These are phyloP conservation scores for Lagodon rhomboides DNA, from an alignment of 2,797 vertebrate species.

Conservation along the genomic window DNA sequence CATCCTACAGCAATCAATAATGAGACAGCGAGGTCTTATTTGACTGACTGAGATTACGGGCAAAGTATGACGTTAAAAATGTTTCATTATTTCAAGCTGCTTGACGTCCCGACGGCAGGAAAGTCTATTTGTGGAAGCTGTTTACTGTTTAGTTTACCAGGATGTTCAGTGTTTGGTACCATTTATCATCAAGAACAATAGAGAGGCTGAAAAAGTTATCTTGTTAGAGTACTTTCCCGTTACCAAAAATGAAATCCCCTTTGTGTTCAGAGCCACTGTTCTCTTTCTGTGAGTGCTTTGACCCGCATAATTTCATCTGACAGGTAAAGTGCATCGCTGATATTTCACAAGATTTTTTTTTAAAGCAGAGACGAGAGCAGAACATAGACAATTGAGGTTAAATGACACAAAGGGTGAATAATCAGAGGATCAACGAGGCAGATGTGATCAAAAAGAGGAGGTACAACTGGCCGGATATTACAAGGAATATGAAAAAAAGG, in stretches of 20 bases:
- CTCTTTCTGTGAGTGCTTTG: too few relatives aligned
- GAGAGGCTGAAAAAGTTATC: too few relatives aligned
- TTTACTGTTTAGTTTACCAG: background rate
- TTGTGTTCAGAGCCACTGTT: too few relatives aligned
- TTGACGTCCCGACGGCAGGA: background rate
- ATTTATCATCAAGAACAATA: too few relatives aligned
- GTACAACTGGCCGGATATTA: too few relatives aligned
- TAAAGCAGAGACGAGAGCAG: too few relatives aligned
- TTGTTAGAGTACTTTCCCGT: too few relatives aligned
- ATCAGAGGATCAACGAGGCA: background rate
- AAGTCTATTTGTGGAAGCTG: too few relatives aligned
- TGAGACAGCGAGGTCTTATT: slow-evolving; percentile 15
- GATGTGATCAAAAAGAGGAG: background rate
- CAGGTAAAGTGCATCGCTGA: background rate
- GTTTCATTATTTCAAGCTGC: slow-evolving; percentile 11
- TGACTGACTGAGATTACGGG: slow-evolving; percentile 18
- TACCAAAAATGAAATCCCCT: too few relatives aligned
- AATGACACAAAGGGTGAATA: too few relatives aligned
- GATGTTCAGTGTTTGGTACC: background rate
- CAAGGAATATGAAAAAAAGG: background rate
- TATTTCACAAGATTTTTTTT: too few relatives aligned
- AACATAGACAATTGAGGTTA: too few relatives aligned
- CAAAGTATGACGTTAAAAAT: slow-evolving; percentile 19
- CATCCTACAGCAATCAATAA: slow-evolving; percentile 24
- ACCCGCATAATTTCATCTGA: background rate